These are phyloP conservation scores for Philopotamus ludificatus DNA, from an alignment of 1,140 invertebrate species.

Conservation along the genomic window DNA sequence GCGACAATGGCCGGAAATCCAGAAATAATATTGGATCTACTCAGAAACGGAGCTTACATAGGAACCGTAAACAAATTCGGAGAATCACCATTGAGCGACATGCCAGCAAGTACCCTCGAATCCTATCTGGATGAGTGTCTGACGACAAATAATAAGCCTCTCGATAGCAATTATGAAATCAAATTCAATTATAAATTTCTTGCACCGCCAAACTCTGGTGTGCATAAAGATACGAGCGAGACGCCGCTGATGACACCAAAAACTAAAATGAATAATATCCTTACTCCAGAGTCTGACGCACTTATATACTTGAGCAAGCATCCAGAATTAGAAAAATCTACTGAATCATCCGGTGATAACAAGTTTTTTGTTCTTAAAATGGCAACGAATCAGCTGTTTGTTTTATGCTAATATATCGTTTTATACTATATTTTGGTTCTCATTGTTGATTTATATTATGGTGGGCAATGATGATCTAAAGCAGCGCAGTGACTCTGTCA, in stretches of 20 bases:
- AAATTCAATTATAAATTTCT: slow-evolving; percentile 71
- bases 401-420: slow-evolving; percentile 71
- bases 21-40: slow-evolving; percentile 60
- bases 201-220: slow-evolving; percentile 56
- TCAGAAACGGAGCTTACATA: slow-evolving; percentile 69
- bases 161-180: slow-evolving; percentile 67
- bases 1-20: slow-evolving; percentile 67
- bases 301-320: slow-evolving; percentile 66
- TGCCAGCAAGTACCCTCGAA: slow-evolving; percentile 63
- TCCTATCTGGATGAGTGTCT: slow-evolving; percentile 71
- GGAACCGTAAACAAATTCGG: slow-evolving; percentile 66
- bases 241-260: slow-evolving; percentile 48
- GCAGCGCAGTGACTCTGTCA: slow-evolving; percentile 46
- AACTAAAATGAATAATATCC: no score
- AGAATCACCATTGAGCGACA: slow-evolving; percentile 67
- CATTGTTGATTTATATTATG: slow-evolving; percentile 67
- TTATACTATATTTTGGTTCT: slow-evolving; percentile 68
- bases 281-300: slow-evolving; percentile 63
- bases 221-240: slow-evolving; percentile 49
- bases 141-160: slow-evolving; percentile 59
- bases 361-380: slow-evolving; percentile 78
- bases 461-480: slow-evolving; percentile 55
- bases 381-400: slow-evolving; percentile 72
- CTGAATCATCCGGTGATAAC: slow-evolving; percentile 77
- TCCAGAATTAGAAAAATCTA: slow-evolving; percentile 62